Base-by-base conservation (phyloP, 2,797 vertebrate species). In the Oryzias sinensis region DNA sequence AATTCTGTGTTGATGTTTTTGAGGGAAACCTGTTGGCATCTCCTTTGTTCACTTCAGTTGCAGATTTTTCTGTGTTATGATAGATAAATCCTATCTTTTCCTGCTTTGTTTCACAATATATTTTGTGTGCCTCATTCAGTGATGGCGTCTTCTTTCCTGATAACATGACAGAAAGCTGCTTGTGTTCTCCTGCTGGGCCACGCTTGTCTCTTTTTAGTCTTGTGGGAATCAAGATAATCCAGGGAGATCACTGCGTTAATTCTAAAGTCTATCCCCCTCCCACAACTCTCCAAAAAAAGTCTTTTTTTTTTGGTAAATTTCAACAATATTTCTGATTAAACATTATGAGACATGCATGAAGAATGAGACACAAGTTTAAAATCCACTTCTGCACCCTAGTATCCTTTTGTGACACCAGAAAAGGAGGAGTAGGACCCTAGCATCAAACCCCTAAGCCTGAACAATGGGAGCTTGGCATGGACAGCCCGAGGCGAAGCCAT, bases 401-500 rank as follows among this genome's bases (percentile, higher is more conserved):
- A 50, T 77, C 65, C 66, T 56, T 70, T 60, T 64, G 51, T 77
- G 68, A 70, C 69, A 68, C 81, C 14, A 22, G 53, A 66, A 71
- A 76, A 84, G 81, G 65, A 84, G 80, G 79, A 76, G 72, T 70
- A 74, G 81, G 79, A 54, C 75, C 77, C 61, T 61, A 4, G 76
- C 82, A 78, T 84, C 85, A 75, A 69, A 82, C 71, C 75, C 72
- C 3, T 24, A 56, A 64, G 60, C 48, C 75, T 62, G 67, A 88
- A 92, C 90, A 92, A 92, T 83, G 77, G 84, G 80, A 59, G 86
- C 86, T 88, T 81, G 84, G 85, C 89, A 72, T 89, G 87, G 84
- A 88, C 59, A 72, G 88, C 90, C 90, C 25, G 37, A 84, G 90
- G 90, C 87, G 43, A 65, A 70, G 88, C 91, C 92, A 93, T 93